A percentile compares a stretch with the other conserved stretches of the same genome.
These are phyloP conservation scores for Tragelaphus buxtoni DNA, from an alignment of 2,113 vertebrate species.

Conservation along the genomic window DNA sequence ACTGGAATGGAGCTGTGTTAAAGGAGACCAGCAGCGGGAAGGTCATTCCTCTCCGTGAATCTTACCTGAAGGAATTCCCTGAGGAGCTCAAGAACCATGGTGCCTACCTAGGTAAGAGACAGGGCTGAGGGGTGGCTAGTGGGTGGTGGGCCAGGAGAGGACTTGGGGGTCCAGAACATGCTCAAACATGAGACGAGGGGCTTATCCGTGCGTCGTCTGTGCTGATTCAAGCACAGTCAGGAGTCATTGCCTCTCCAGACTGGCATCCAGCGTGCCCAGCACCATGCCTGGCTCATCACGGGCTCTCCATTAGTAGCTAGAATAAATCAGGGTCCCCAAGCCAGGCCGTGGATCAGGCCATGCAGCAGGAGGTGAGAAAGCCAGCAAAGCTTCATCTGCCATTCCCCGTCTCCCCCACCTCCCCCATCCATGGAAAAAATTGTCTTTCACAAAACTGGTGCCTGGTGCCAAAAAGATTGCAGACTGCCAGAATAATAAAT, in stretches of 20 bases:
- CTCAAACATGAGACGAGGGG: rapidly evolving
- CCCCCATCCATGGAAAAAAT: too few species aligned
- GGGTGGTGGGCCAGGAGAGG: rapidly evolving
- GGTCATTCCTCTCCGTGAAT: slow-evolving; percentile 90
- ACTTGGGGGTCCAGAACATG: not conserved
- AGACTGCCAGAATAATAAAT: too few species aligned
- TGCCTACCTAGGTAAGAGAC: slow-evolving; percentile 91
- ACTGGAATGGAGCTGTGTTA: slow-evolving; percentile 96
- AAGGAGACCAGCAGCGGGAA: slow-evolving; percentile 94
- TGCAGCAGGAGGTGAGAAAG: too few species aligned
- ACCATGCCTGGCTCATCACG: rapidly evolving
- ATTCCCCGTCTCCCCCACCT: too few species aligned
- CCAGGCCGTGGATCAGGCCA: not conserved
- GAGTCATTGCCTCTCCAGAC: not conserved
- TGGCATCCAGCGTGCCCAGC: not conserved
- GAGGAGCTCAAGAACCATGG: slow-evolving; percentile 97
- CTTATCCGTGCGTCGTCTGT: not conserved
- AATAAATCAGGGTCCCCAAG: not conserved
- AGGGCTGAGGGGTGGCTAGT: not conserved
- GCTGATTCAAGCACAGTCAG: not conserved
- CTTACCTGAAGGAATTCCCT: slow-evolving; percentile 93
- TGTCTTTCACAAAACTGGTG: too few species aligned
- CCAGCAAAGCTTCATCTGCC: too few species aligned
- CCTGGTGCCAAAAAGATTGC: too few species aligned
- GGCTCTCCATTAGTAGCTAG: not conserved